Conservation (phyloP, 2,888 invertebrate genomes). For the Heteromurus nitidus region DNA sequence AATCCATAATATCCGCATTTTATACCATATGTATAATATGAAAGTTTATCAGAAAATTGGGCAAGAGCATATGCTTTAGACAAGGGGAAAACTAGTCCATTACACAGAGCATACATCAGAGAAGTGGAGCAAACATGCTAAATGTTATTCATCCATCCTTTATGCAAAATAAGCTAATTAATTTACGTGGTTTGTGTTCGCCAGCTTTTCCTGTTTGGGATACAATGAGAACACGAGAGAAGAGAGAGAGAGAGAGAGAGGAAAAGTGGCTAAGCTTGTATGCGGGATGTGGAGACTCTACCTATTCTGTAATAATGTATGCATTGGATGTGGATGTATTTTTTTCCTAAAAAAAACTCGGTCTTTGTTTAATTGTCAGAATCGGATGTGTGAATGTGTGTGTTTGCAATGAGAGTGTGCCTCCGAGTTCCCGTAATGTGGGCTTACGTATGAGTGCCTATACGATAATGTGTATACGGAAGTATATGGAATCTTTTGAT, state of each 20-base stretch:
- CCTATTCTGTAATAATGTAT: neutral
- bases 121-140: conserved; percentile 31
- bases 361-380: conserved; percentile 32
- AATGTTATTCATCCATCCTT: conserved; percentile 42
- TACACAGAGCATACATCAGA: conserved; percentile 1
- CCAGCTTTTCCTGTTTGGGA: conserved; percentile 9
- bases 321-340: neutral
- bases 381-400: conserved; percentile 26
- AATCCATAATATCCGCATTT: too few species aligned
- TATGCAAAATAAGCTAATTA: conserved; percentile 43
- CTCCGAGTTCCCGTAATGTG: too few species aligned
- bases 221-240: conserved; percentile 18
- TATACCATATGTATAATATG: too few species aligned
- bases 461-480: too few species aligned
- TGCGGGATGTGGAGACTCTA: neutral
- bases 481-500: too few species aligned
- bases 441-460: too few species aligned
- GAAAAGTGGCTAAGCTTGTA: neutral
- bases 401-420: too few species aligned
- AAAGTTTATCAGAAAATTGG: too few species aligned
- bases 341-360: conserved; percentile 1
- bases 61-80: too few species aligned
- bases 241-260: neutral
- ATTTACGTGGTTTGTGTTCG: conserved; percentile 17
- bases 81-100: neutral